Conservation (phyloP, 2,888 invertebrate species). For the Ypsolopha scabrella region DNA sequence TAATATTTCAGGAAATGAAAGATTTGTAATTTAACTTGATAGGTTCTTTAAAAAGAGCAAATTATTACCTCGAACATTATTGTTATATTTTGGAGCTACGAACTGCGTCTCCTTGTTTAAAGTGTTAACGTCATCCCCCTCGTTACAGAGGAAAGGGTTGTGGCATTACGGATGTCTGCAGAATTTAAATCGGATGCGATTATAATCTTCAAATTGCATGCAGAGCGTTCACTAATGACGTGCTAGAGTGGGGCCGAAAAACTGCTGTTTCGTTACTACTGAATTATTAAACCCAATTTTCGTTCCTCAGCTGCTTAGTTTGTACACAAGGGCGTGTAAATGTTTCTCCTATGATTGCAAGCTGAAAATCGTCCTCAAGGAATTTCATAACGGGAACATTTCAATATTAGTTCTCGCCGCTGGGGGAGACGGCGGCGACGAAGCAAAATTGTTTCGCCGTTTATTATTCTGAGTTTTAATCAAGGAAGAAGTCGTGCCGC, state of each 20-base stretch:
- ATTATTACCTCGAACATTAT: too few species aligned
- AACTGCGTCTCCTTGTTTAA: background rate
- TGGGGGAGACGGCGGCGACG: slow-evolving; percentile 26
- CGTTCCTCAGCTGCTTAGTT: slow-evolving; percentile 5
- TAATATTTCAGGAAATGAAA: too few species aligned
- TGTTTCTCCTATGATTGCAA: background rate
- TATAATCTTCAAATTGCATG: slow-evolving; percentile 19
- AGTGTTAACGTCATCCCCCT: too few species aligned
- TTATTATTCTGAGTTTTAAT: slow-evolving; percentile 66
- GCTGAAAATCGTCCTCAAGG: background rate
- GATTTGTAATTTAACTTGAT: too few species aligned
- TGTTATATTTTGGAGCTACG: too few species aligned
- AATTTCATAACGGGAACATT: slow-evolving; percentile 26
- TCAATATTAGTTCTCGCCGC: slow-evolving; percentile 48
- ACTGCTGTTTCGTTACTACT: slow-evolving; percentile 14
- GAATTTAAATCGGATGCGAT: slow-evolving; percentile 20
- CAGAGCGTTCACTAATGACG: slow-evolving; percentile 26
- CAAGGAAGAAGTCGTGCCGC: slow-evolving; percentile 44
- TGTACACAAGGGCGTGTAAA: background rate
- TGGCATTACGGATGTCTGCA: slow-evolving; percentile 13
- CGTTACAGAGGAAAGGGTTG: slow-evolving; percentile 7
- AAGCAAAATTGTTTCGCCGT: slow-evolving; percentile 55
- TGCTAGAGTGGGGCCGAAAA: slow-evolving; percentile 18
- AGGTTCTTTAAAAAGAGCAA: too few species aligned
- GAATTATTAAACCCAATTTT: slow-evolving; percentile 29